Evolutionary conservation across 2,797 vertebrate genomes (phyloP), one percentile per base, ranked within the genome.

Genomic region (Acestrorhynchus altus): DNA sequence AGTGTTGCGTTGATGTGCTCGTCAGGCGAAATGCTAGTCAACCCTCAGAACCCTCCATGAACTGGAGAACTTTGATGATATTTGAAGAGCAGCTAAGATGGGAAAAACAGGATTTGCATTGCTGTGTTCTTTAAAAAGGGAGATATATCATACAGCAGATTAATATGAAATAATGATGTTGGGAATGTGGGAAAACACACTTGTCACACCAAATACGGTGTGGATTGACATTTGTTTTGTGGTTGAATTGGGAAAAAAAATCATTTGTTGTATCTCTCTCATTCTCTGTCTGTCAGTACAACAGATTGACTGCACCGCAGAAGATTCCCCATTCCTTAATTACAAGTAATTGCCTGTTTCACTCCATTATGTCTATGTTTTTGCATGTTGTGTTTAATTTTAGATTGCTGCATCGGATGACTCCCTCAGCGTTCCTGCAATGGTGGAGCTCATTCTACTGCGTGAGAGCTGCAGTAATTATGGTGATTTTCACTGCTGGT

Each of bases 371-470:
- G 84, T 73, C 79, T 77, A 63, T 92, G 90, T 93, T 92, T 92
- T 89, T 77, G 87, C 85, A 82, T 89, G 89, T 90, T 90, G 87
- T 88, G 85, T 87, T 93, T 91, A 89, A 91, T 92, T 92, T 91
- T 86, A 84, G 84, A 90, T 87, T 84, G 86, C 84, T 79, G 81
- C 85, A 79, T 90, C 85, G 88, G 90, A 88, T 65, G 77, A 88
- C 87, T 90, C 75, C 82, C 74, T 1, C 46, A 35, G 54, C 81
- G 67, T 84, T 80, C 54, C 49, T 68, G 69, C 28, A 81, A 79
- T 85, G 85, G 64, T 71, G 77, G 80, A 83, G 81, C 81, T 90
- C 88, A 85, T 90, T 68, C 84, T 86, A 77, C 72, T 42, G 68
- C 57, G 24, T 51, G 79, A 88, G 83, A 88, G 85, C 72, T 20